Evolutionary conservation across 2,888 invertebrate genomes (phyloP).

Genomic region (Cantharis rustica): DNA sequence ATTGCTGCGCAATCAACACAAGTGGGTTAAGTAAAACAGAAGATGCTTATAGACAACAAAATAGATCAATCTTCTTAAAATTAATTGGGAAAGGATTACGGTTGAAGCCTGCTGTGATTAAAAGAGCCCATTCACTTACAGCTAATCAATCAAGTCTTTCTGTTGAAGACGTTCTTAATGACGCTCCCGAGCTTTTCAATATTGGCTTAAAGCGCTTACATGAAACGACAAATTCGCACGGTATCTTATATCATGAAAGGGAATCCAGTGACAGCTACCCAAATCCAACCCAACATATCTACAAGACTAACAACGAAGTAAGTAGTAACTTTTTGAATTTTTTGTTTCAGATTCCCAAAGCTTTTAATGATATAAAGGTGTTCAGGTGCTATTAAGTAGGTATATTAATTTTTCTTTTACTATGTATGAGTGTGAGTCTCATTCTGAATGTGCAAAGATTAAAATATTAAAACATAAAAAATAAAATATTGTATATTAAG

Average conservation of each 20-base stretch:
- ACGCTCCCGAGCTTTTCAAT: constrained; percentile 11
- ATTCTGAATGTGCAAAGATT: too few species aligned
- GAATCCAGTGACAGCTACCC: constrained; percentile 2
- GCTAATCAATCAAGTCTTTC: constrained; percentile 28
- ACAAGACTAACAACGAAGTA: neutral
- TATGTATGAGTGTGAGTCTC: too few species aligned
- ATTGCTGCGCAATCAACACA: constrained; percentile 2
- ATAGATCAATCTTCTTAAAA: constrained; percentile 20
- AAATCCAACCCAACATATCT: neutral
- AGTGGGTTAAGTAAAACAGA: constrained; percentile 1
- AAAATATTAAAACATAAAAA: too few species aligned
- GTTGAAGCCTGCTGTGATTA: constrained; percentile 19
- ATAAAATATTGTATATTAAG: too few species aligned
- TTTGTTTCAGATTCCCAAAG: neutral
- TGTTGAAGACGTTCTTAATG: constrained; percentile 13
- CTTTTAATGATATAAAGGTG: neutral
- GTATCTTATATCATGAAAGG: constrained; percentile 7
- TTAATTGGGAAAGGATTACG: constrained; percentile 20
- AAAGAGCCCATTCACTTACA: constrained; percentile 20
- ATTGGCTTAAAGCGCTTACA: constrained; percentile 7
- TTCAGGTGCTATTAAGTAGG: neutral
- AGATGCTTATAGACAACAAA: constrained; percentile 13
- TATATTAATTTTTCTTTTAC: neutral
- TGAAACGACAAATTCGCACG: constrained; percentile 12
- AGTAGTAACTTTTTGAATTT: neutral